Conservation (phyloP, 2,113 vertebrate species). For the Centropus unirufus region DNA sequence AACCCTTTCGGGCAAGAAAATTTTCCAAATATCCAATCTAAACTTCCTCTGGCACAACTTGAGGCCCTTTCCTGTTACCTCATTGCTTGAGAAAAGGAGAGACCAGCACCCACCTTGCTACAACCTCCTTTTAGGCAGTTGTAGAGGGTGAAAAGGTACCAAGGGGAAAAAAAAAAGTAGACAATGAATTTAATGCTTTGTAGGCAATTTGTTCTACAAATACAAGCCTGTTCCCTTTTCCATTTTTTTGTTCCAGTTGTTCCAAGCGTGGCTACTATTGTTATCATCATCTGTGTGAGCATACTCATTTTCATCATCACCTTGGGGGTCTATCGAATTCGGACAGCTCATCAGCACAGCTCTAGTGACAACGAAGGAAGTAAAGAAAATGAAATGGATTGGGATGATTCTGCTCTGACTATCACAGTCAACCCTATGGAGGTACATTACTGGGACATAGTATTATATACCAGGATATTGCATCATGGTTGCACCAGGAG, state of each 20-base stretch:
- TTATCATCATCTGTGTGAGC: constrained; percentile 88
- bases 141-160: neutral
- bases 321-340: constrained; percentile 87
- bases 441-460: constrained; percentile 69
- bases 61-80: no score
- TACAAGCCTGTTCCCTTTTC: neutral
- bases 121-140: no score
- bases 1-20: no score
- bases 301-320: constrained; percentile 87
- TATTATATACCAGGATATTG: neutral
- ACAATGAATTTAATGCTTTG: neutral
- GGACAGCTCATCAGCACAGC: constrained; percentile 83
- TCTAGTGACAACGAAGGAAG: constrained; percentile 71
- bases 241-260: constrained; percentile 77
- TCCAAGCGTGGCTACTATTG: constrained; percentile 86
- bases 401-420: constrained; percentile 91
- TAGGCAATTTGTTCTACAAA: neutral
- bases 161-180: neutral
- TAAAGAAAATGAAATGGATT: constrained; percentile 85
- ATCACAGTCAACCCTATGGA: constrained; percentile 98
- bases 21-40: no score
- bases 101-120: no score
- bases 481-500: no score
- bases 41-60: no score
- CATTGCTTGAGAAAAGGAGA: no score